Percentiles rank a stretch among this genome's conserved stretches.
Evolutionary conservation across 2,113 vertebrate species (phyloP).

Genomic region (Merops nubicus): DNA sequence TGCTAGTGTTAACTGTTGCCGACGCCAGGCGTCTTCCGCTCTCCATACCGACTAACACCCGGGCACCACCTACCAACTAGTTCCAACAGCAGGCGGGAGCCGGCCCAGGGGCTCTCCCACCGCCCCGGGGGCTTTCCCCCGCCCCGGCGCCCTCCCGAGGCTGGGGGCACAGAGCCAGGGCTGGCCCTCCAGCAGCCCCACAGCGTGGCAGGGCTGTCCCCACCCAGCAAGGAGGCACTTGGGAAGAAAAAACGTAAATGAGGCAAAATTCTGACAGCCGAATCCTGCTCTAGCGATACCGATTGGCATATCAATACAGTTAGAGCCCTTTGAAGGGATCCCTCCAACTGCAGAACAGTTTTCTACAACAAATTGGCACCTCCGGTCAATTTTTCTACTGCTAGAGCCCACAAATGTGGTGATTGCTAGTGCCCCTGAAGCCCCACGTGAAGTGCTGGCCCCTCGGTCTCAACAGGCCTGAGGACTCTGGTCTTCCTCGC

Average conservation of each 20-base stretch:
- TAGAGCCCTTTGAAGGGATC: neutral
- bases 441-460: neutral
- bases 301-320: neutral
- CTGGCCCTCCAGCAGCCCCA: neutral
- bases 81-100: conserved; percentile 69
- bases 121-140: neutral
- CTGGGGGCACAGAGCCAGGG: neutral
- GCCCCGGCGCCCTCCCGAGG: fast-evolving
- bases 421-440: neutral
- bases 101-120: neutral
- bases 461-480: neutral
- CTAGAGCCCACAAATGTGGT: neutral
- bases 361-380: neutral
- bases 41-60: conserved; percentile 71
- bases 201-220: neutral
- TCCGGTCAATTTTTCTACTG: neutral
- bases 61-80: conserved; percentile 59
- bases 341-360: neutral
- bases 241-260: neutral
- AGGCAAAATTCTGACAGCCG: neutral
- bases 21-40: conserved; percentile 68
- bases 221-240: neutral
- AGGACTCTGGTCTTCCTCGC: neutral
- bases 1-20: conserved; percentile 71
- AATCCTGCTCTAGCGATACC: neutral